These are phyloP conservation scores for Planiliza haematocheilus DNA, from an alignment of 2,113 vertebrate species.

Conservation along the genomic window DNA sequence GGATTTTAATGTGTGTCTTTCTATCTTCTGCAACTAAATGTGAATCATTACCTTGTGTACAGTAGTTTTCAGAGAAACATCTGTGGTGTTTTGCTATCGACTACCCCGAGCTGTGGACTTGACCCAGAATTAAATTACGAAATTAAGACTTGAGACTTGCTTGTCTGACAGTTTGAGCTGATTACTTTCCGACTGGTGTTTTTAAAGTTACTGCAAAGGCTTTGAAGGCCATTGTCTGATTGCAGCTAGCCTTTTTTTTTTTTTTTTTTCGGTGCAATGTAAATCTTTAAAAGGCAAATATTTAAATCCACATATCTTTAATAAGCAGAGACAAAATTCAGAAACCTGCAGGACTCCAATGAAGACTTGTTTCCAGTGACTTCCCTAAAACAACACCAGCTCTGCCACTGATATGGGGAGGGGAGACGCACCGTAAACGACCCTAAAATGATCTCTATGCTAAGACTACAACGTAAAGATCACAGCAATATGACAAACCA, in stretches of 20 bases:
- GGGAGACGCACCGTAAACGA: conserved; percentile 33
- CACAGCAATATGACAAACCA: conserved; percentile 68
- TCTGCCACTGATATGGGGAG: conserved; percentile 28
- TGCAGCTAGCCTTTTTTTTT: conserved; percentile 10
- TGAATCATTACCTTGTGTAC: conserved; percentile 55
- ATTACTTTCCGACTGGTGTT: background rate
- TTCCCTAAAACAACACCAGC: conserved; percentile 21
- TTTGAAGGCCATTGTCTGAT: background rate
- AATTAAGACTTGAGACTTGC: conserved; percentile 1
- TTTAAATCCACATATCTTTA: background rate
- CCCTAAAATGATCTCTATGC: background rate
- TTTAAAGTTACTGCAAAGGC: no score
- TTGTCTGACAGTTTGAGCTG: background rate
- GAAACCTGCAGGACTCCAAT: conserved; percentile 3
- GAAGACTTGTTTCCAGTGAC: conserved; percentile 5
- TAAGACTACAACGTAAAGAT: conserved; percentile 19
- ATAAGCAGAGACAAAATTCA: background rate
- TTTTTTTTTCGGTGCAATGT: no score
- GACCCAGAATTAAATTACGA: background rate
- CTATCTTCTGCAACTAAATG: conserved; percentile 58
- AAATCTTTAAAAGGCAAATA: conserved; percentile 7
- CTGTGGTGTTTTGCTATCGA: conserved; percentile 31
- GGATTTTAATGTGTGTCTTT: conserved; percentile 56
- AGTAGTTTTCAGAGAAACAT: conserved; percentile 42
- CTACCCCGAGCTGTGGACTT: conserved; percentile 30